Conservation (phyloP, 2,113 vertebrate species). For the Peromyscus polionotus region DNA sequence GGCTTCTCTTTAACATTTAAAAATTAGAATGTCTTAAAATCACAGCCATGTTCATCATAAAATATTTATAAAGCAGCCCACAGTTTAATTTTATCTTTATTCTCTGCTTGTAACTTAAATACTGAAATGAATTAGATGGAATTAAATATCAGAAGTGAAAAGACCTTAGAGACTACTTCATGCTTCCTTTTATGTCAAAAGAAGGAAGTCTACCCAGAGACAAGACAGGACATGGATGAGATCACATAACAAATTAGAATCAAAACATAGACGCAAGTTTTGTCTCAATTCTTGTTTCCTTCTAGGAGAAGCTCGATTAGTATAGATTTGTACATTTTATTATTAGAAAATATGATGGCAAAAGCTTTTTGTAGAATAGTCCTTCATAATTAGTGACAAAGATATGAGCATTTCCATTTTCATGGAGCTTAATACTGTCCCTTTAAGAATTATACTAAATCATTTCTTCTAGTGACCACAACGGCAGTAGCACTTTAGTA, state of each 20-base stretch:
- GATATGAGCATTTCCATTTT: background rate
- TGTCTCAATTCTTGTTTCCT: background rate
- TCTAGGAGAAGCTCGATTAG: background rate
- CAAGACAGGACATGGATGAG: background rate
- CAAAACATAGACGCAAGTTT: constrained; percentile 1
- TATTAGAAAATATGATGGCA: background rate
- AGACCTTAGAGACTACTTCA: background rate
- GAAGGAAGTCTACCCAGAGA: background rate
- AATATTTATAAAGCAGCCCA: constrained; percentile 25
- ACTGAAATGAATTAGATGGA: background rate
- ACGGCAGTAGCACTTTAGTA: constrained; percentile 48
- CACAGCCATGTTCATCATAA: background rate
- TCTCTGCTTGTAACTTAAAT: background rate
- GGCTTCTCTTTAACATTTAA: background rate
- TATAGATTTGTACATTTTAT: background rate
- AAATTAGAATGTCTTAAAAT: constrained; percentile 10
- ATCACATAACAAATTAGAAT: background rate
- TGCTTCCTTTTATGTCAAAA: background rate
- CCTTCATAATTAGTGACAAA: background rate
- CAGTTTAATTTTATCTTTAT: constrained; percentile 1
- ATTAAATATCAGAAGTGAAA: constrained; percentile 13
- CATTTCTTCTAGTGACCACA: background rate
- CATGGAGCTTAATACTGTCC: background rate
- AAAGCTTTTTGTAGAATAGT: background rate
- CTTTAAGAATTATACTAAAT: constrained; percentile 61